Percentiles rank a stretch among this genome's conserved stretches.
These are phyloP conservation scores for Aurelia sp. DNA, from an alignment of 30 jellyfish, hydroid and myxozoan species.

Conservation along the genomic window DNA sequence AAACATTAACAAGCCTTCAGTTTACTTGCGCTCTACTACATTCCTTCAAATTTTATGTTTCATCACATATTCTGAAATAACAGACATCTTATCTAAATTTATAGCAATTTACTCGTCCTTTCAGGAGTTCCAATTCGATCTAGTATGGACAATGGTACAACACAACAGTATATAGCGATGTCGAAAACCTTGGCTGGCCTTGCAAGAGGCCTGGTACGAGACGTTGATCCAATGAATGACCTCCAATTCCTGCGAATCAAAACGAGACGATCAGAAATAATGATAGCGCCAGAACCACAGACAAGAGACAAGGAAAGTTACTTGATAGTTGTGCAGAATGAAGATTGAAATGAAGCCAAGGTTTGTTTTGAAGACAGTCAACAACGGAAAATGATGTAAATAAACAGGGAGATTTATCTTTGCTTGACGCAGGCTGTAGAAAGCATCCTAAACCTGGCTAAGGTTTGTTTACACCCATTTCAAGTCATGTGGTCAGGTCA, in stretches of 20 bases:
- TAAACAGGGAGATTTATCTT: no score
- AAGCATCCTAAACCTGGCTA: no score
- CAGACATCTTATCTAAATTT: no score
- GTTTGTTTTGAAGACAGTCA: not conserved
- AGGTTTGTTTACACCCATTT: no score
- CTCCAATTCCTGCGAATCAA: slow-evolving; percentile 58
- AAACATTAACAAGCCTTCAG: no score
- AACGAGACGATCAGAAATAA: slow-evolving; percentile 68
- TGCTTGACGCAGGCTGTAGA: no score
- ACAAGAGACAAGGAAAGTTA: slow-evolving; percentile 66
- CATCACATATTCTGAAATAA: no score
- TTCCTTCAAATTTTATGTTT: no score
- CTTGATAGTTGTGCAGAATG: slow-evolving; percentile 66
- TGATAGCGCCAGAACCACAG: slow-evolving; percentile 74
- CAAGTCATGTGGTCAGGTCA: no score
- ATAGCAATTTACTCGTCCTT: no score
- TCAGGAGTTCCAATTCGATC: slow-evolving; percentile 73
- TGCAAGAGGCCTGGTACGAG: slow-evolving; percentile 72
- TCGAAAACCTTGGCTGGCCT: slow-evolving; percentile 54
- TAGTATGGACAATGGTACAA: slow-evolving; percentile 74
- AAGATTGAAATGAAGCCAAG: slow-evolving; percentile 30
- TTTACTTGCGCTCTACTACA: no score
- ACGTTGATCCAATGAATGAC: slow-evolving; percentile 73
- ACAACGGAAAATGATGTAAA: no score
- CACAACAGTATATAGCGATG: slow-evolving; percentile 64